Percentiles rank a stretch among this genome's conserved stretches.
phyloP scores from a whole-genome alignment of 1,140 invertebrate genomes.

The Agrilus planipennis region DNA sequence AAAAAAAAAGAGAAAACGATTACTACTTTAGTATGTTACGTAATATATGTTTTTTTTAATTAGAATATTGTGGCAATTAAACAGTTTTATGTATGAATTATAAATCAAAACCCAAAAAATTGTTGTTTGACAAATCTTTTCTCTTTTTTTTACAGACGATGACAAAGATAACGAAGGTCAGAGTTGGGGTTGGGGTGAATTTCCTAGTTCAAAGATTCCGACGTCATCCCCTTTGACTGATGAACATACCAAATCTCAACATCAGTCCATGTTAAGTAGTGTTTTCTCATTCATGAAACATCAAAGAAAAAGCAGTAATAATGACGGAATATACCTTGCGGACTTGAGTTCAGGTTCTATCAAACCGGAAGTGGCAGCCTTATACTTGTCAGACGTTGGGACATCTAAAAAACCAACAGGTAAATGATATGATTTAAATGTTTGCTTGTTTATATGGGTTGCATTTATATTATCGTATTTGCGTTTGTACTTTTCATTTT shows the following conservation, averaged over 20 bases:
- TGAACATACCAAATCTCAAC: constrained; percentile 43
- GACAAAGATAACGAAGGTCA: constrained; percentile 41
- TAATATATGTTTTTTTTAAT: no score
- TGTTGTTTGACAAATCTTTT: no score
- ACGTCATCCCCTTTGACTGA: constrained; percentile 17
- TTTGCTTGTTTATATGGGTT: constrained; percentile 1
- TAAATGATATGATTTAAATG: constrained; percentile 1
- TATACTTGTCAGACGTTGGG: constrained; percentile 64
- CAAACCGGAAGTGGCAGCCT: constrained; percentile 78
- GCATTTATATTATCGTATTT: background rate
- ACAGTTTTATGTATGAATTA: no score
- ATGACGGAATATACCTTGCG: constrained; percentile 84
- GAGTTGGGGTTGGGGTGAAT: constrained; percentile 95
- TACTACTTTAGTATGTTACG: no score
- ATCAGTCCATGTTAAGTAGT: constrained; percentile 67
- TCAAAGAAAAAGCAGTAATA: constrained; percentile 53
- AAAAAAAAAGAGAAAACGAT: no score
- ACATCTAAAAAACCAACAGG: constrained; percentile 32
- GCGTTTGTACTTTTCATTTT: background rate
- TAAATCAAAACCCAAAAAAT: no score
- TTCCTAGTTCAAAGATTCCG: constrained; percentile 52
- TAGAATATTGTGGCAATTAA: no score
- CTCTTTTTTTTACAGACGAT: constrained; percentile 32
- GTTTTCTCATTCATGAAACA: constrained; percentile 90
- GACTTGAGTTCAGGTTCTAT: constrained; percentile 80